Percentiles rank a stretch among this genome's conserved stretches.
phyloP scores from a whole-genome alignment of 1,140 invertebrate genomes.

The Dolichoris vasculosae region DNA sequence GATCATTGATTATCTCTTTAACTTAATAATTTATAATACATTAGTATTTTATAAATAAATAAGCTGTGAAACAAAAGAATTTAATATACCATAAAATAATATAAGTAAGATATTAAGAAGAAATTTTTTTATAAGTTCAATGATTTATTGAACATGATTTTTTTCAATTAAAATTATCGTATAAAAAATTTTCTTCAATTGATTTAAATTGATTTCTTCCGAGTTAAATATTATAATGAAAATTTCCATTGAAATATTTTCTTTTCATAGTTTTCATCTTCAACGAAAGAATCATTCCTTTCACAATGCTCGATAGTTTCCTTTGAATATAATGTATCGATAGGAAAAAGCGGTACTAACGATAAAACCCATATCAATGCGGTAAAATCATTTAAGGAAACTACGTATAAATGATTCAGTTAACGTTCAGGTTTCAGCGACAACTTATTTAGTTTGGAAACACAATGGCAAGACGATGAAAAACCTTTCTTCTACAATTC shows the following conservation, averaged over 20 bases:
- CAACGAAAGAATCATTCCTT: not conserved
- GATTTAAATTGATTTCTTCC: not conserved
- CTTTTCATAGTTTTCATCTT: not conserved
- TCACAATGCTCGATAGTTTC: not conserved
- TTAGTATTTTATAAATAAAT: not conserved
- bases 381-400: not conserved
- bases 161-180: too few relatives aligned
- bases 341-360: not conserved
- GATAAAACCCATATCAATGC: not conserved
- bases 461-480: constrained; percentile 23
- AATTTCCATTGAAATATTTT: not conserved
- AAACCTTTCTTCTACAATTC: constrained; percentile 34
- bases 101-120: not conserved
- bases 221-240: not conserved
- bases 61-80: not conserved
- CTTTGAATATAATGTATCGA: not conserved
- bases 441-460: constrained; percentile 31
- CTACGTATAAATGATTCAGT: not conserved
- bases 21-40: not conserved
- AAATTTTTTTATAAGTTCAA: not conserved
- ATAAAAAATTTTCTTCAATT: too few relatives aligned
- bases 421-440: not conserved
- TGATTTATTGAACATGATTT: too few relatives aligned
- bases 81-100: not conserved
- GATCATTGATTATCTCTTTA: not conserved